Evolutionary conservation across 2,797 vertebrate species (phyloP).

Genomic region (Poeciliopsis presidionis): DNA sequence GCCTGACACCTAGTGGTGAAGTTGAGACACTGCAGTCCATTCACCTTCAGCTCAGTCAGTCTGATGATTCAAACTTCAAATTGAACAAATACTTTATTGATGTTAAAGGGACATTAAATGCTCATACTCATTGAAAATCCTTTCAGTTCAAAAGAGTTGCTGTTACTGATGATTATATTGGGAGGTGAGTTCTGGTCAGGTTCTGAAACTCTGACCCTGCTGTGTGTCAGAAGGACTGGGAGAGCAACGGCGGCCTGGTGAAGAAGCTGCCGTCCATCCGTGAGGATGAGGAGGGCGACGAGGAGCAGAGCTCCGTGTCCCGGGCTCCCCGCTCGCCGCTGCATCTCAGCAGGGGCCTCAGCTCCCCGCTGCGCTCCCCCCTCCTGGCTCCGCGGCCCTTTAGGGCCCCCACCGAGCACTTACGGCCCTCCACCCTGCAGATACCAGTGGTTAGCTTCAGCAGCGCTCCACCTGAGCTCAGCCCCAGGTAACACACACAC

Average conservation of each 20-base stretch:
- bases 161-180: too few relatives aligned
- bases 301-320: conserved; percentile 75
- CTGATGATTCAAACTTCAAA: too few relatives aligned
- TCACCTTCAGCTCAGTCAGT: background rate
- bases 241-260: conserved; percentile 83
- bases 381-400: conserved; percentile 79
- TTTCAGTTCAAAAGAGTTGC: too few relatives aligned
- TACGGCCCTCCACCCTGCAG: conserved; percentile 80
- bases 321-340: conserved; percentile 76
- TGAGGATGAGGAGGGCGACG: conserved; percentile 85
- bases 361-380: conserved; percentile 82
- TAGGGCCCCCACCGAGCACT: conserved; percentile 72
- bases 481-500: conserved; percentile 79
- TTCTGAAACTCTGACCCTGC: background rate
- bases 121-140: too few relatives aligned
- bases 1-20: conserved; percentile 57
- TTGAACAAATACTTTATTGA: background rate
- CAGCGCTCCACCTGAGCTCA: conserved; percentile 78
- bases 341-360: conserved; percentile 77
- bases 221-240: conserved; percentile 80
- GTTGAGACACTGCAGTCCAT: background rate
- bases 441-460: conserved; percentile 84
- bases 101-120: background rate
- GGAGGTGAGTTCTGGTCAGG: background rate
- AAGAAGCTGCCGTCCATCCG: conserved; percentile 86